phyloP scores from a whole-genome alignment of 2,113 vertebrate species.

The Sylvia atricapilla region DNA sequence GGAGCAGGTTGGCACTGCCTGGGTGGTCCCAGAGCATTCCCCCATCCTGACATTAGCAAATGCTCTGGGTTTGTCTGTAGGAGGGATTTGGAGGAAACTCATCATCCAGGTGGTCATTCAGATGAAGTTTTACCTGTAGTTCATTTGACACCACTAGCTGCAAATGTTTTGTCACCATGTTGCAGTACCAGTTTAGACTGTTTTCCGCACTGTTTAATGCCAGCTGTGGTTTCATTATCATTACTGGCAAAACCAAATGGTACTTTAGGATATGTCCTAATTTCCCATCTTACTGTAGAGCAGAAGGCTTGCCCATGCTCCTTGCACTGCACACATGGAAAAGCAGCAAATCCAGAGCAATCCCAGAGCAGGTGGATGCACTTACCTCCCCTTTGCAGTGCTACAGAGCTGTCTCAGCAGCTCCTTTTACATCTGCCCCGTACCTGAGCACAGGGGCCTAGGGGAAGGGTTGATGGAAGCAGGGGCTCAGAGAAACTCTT shows the following conservation, averaged over 20 bases:
- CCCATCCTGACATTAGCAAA: accelerated
- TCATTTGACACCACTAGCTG: neutral
- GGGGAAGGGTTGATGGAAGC: neutral
- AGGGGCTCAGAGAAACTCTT: neutral
- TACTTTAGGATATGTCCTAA: neutral
- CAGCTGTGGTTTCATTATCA: neutral
- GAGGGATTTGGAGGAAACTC: neutral
- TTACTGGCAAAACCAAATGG: neutral
- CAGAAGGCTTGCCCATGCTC: neutral
- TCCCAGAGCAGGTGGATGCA: accelerated
- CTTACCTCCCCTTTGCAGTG: neutral
- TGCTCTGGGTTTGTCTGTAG: neutral
- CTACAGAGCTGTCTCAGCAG: neutral
- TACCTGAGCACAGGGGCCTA: neutral
- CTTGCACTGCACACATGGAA: accelerated
- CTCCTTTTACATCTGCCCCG: neutral
- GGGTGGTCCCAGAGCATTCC: neutral
- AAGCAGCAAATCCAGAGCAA: neutral
- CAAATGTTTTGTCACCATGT: neutral
- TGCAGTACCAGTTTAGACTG: neutral
- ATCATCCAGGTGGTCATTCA: too few species aligned
- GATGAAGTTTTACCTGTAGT: neutral
- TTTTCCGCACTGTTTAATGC: neutral
- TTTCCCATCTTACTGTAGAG: neutral
- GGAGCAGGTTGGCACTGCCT: neutral